Evolutionary conservation across 1,140 invertebrate genomes (phyloP), one percentile per base, ranked within the genome.

Genomic region (Zaprionus taronus): DNA sequence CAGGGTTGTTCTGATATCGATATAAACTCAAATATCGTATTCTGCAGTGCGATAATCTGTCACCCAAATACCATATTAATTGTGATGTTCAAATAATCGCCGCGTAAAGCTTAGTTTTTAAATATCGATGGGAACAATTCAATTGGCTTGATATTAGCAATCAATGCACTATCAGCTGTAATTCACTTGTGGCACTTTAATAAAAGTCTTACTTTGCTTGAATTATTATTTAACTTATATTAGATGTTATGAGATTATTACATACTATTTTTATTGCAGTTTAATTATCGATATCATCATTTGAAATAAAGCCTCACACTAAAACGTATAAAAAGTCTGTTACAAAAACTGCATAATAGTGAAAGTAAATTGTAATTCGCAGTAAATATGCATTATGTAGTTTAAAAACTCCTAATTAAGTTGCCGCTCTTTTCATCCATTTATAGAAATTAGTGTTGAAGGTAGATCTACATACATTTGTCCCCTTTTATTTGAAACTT

Each of bases 401-500:
- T 51, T 51, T 31, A 5, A 31, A 15, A 28, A 56, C 53, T 56
- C 22, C 15, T n/a, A 28, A 15, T 15, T 56, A 14, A n/a, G 15
- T 26, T 2, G n/a, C 26, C 20, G 11, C 47, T 15, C 58, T n/a
- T 61, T 26, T 28, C 1, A 26, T 0, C 34, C 38, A 17, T 65
- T 56, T 65, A 51, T 57, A 65, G 38, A 26, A 51, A 49, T 12
- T 69, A 36, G 36, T 31, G n/a, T 49, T 51, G 41, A 28, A 51
- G 60, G 28, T 28, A 72, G 11, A 38, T 53, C 36, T 57, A 22
- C n/a, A 36, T 62, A 22, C n/a, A 47, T 47, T 57, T 67, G 53
- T 67, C 63, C 62, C 36, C 36, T 62, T 72, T 75, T 31, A 58
- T 75, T 47, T 60, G 41, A 64, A 83, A 89, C 84, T 87, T 87